Base-by-base conservation (phyloP, 2,797 vertebrate species). In the Fistularia commersonii region DNA sequence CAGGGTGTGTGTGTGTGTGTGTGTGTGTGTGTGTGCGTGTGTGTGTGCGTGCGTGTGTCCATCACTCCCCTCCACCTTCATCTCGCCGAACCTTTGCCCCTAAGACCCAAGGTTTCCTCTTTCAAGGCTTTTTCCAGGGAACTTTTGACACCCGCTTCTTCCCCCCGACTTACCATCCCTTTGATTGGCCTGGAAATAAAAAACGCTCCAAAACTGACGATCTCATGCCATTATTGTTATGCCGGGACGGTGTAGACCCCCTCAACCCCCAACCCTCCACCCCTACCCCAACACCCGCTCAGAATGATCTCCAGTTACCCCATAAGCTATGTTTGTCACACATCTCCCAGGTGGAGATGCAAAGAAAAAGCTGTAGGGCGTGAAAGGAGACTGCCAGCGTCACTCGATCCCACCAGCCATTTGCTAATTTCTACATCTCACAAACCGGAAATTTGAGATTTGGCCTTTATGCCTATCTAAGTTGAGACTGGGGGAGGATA, bases 361-460 rank as follows among this genome's bases (percentile, higher is more conserved):
- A 51, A 51, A 69, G 48, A 56, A 58, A 32, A 48, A 49, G 66
- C 75, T 46, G 48, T 41, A 63, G 65, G 72, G 71, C 57, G 43
- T 1, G 11, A 41, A 7, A 14, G 9, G 33, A 7, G 13, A 5
- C 13, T 8, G 5, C 79, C 62, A 64, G 58, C 53, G 69, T 83
- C 35, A 75, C 69, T 52, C 47, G 83, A 88, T 79, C 82, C 63
- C 23, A 69, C 77, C 52, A 79, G 84, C 78, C 50, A 74, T 78
- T 81, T 64, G 66, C 66, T 66, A 78, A 86, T 82, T 90, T 88
- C 64, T 78, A 79, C 66, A 84, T 76, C 71, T 85, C 70, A 84
- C 72, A 86, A 81, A 87, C 77, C 50, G 57, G 85, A 92, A 80
- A 83, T 81, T 64, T 79, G 86, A 87, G 79, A 84, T 86, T 68